Base-by-base conservation (phyloP, 2,797 vertebrate species). In the Aythya fuligula region DNA sequence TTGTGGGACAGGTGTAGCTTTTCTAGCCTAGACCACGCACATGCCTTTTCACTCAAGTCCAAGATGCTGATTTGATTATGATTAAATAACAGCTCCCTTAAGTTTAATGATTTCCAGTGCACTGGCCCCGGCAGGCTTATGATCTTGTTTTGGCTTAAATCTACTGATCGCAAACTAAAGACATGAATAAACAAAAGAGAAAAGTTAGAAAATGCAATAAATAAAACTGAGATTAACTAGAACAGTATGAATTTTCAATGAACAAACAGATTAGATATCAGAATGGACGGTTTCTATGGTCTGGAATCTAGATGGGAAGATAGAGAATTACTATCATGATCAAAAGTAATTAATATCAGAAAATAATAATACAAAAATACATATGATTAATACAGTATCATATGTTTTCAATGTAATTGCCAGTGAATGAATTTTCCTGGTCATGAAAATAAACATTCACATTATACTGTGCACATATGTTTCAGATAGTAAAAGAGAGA, bases 1-100 rank as follows among this genome's bases (percentile, higher is more conserved):
- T 99, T 99, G 96, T 98, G 97, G 60, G 98, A 98, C 71, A 99
- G 97, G 91, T 99, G 98, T 9, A 99, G 97, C 67, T 99, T 99
- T 98, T 99, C 99, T 87, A 99, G 97, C 61, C 99, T 95, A 91
- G 98, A 97, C 99, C 99, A 99, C 5, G 96, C 98, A 94, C 95
- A 93, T 28, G 98, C 96, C 6, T 98, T 98, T 92, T 98, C 98
- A 24, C 97, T 98, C 87, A 99, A 98, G 93, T 99, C 98, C 96
- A 99, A 97, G 41, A 91, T 3, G 3, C 87, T 88, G 91, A 99
- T 99, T 45, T 97, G 96, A 98, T 99, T 99, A 84, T 99, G 97
- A 94, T 98, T 99, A 95, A 99, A 99, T 74, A 99, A 97, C 69
- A 99, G 98, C 96, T 99, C 99, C 81, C 99, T 97, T 72, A 99